Conservation (phyloP, 2,888 invertebrate genomes). For the Ormyrus rosae region DNA sequence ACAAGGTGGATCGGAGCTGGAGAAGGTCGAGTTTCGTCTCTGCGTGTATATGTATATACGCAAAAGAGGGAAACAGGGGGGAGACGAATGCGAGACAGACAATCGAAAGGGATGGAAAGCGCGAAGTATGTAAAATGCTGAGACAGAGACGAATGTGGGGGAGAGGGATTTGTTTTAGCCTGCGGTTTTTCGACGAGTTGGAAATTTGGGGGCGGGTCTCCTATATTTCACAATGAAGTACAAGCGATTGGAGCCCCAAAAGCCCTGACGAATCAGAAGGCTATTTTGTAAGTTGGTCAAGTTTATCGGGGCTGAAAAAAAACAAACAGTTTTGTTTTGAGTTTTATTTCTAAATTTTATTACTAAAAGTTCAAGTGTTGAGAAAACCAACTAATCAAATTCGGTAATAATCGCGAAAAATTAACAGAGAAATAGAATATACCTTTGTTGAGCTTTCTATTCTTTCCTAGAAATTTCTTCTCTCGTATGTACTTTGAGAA, state of each 20-base stretch:
- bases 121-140: not conserved
- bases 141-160: not conserved
- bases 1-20: constrained; percentile 1
- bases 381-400: too few species aligned
- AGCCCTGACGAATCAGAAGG: too few species aligned
- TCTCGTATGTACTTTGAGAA: not conserved
- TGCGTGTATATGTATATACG: not conserved
- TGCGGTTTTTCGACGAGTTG: constrained; percentile 15
- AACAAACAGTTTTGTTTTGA: not conserved
- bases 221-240: too few species aligned
- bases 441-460: not conserved
- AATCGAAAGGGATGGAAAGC: constrained; percentile 9
- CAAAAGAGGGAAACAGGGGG: not conserved
- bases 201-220: not conserved
- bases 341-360: not conserved
- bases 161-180: constrained; percentile 12
- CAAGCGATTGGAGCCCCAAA: too few species aligned
- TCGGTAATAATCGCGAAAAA: too few species aligned
- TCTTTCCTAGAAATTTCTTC: not conserved
- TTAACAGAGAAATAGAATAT: too few species aligned
- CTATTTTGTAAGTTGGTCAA: too few species aligned
- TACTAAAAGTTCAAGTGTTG: too few species aligned
- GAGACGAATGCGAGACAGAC: not conserved
- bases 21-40: not conserved
- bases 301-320: too few species aligned